Evolutionary conservation across 2,113 vertebrate genomes (phyloP).

Genomic region (Dicerorhinus sumatrensis): DNA sequence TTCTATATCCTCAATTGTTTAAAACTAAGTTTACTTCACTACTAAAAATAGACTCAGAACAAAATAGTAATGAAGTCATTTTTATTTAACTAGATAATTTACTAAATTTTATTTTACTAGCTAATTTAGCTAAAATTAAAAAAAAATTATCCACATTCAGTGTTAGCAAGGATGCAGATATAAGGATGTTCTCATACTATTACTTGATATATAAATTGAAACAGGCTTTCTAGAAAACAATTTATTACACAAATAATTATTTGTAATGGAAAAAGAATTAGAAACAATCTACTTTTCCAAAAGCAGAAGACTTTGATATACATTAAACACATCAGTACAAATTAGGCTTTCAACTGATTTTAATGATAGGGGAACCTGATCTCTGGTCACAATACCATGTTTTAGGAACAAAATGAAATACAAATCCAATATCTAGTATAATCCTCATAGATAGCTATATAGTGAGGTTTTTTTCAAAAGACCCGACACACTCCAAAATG

Average conservation of each 20-base stretch:
- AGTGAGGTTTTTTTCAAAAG: background rate
- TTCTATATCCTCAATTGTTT: background rate
- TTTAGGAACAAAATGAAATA: slow-evolving; percentile 44
- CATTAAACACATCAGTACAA: slow-evolving; percentile 33
- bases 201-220: background rate
- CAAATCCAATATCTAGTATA: background rate
- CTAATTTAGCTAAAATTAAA: background rate
- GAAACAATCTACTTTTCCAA: background rate
- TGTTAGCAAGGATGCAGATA: background rate
- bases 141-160: background rate
- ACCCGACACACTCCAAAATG: background rate
- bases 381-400: background rate
- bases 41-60: background rate
- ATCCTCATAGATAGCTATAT: background rate
- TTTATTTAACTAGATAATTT: background rate
- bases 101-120: background rate
- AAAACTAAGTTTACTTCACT: background rate
- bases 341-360: slow-evolving; percentile 46
- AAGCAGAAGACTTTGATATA: background rate
- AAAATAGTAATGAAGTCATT: background rate
- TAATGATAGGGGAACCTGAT: background rate
- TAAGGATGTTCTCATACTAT: background rate
- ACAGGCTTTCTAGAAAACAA: background rate
- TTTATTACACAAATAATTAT: background rate
- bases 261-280: slow-evolving; percentile 22